Evolutionary conservation across 2,888 invertebrate species (phyloP).

Genomic region (Lobophora halterata): DNA sequence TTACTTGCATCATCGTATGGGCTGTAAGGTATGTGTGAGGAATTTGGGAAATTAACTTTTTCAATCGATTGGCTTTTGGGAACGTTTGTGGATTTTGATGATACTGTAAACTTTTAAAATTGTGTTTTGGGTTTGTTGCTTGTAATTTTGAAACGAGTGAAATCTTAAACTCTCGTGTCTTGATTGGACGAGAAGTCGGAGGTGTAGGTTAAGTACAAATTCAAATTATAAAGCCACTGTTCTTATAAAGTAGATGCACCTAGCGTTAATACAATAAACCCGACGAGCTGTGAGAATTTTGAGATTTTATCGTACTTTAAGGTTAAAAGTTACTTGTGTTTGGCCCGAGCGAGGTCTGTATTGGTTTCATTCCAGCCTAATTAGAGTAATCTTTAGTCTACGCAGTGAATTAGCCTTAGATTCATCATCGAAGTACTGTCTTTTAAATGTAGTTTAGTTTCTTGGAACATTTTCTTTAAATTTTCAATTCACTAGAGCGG

Average conservation of each 20-base stretch:
- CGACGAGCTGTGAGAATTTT: slow-evolving; percentile 81
- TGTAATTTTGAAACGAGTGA: slow-evolving; percentile 41
- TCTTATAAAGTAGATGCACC: slow-evolving; percentile 80
- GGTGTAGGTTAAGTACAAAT: slow-evolving; percentile 79
- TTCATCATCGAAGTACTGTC: slow-evolving; percentile 54
- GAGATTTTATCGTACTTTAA: slow-evolving; percentile 80
- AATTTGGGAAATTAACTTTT: slow-evolving; percentile 26
- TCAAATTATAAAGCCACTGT: slow-evolving; percentile 78
- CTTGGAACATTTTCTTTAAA: slow-evolving; percentile 43
- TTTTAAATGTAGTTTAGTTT: slow-evolving; percentile 48
- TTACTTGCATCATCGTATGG: slow-evolving; percentile 66
- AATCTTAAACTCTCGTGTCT: slow-evolving; percentile 49
- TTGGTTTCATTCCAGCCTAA: slow-evolving; percentile 74
- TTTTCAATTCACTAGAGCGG: slow-evolving; percentile 33
- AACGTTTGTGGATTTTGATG: slow-evolving; percentile 28
- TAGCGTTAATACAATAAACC: slow-evolving; percentile 79
- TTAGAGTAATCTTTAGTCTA: slow-evolving; percentile 65
- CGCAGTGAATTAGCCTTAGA: slow-evolving; percentile 57
- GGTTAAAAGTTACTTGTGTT: slow-evolving; percentile 57
- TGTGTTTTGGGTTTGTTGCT: slow-evolving; percentile 34
- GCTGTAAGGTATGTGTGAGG: slow-evolving; percentile 37
- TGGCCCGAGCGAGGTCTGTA: too few species aligned
- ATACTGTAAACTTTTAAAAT: slow-evolving; percentile 28
- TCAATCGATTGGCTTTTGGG: slow-evolving; percentile 34
- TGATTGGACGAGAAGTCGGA: slow-evolving; percentile 55